phyloP scores from a whole-genome alignment of 2,113 vertebrate species.

The Corapipo altera region DNA sequence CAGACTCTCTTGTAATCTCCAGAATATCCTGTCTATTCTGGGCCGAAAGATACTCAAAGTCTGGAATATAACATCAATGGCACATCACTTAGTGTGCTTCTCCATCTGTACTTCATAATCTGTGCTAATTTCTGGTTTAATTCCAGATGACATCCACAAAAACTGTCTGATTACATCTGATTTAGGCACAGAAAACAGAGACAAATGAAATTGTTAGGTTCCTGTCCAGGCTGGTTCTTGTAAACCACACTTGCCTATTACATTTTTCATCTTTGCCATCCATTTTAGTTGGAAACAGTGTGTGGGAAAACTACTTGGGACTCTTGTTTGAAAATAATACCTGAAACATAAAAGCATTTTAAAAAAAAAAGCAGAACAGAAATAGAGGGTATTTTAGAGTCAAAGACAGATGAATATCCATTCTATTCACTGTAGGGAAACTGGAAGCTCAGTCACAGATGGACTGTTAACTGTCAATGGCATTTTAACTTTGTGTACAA shows the following conservation, averaged over 20 bases:
- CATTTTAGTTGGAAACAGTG: background rate
- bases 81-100: rapidly evolving
- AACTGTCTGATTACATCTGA: background rate
- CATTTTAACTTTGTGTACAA: background rate
- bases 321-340: background rate
- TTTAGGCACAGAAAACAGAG: background rate
- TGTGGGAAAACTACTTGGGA: background rate
- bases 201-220: background rate
- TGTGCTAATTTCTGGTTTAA: background rate
- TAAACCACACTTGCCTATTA: background rate
- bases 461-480: background rate
- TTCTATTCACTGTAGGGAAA: background rate
- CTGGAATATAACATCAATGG: background rate
- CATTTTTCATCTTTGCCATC: background rate
- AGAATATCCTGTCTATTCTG: background rate
- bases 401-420: background rate
- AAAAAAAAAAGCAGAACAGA: background rate
- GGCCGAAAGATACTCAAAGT: background rate
- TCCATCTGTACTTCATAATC: background rate
- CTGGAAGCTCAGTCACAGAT: background rate
- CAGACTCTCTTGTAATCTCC: background rate
- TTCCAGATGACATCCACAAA: background rate
- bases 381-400: background rate
- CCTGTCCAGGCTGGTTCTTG: background rate
- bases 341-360: background rate